Base-by-base conservation (phyloP, 2,113 vertebrate species). In the Oryzias melastigma region DNA sequence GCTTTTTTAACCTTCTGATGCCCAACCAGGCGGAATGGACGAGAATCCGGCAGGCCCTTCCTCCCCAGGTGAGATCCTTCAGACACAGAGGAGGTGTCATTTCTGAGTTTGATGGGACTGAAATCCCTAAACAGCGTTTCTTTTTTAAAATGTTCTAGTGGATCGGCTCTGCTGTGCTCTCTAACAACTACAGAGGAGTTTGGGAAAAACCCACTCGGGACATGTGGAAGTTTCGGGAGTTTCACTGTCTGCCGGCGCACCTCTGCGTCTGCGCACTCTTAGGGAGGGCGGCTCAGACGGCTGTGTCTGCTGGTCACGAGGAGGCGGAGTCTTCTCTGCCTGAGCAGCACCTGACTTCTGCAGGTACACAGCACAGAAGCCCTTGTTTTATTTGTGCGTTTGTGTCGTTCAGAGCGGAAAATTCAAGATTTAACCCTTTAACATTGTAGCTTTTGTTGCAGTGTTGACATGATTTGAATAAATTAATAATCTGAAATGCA, bases 191-290 rank as follows among this genome's bases (percentile, higher is more conserved):
- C 64, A 89, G 93, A 85, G 85, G 92, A 78, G 92, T 93, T 77
- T 89, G 85, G 59, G 91, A 94, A 58, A 89, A 84, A 62, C 84
- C 91, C 62, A 87, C 86, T 64, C 76, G 85, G 49, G 89, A 91
- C 29, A 80, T 72, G 45, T 92, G 89, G 90, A 93, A 88, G 85
- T 80, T 90, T 20, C 85, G 74, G 54, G 52, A 67, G 46, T 86
- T 78, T 63, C 64, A 78, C 71, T 90, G 71, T 62, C 89, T 97
- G 63, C 95, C 96, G 8, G 91, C 89, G 41, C 94, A 98, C 86
- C 88, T 98, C 16, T 95, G 93, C 80, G 72, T 88, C 43, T 92
- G 93, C 66, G 93, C 95, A 14, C 83, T 98, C 50, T 72, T 98
- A 59, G 94, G 92, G 54, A 93, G 86, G 78, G 91, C 95, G 70